These are phyloP conservation scores for Ceratothoa steindachneri DNA, from an alignment of 2,888 invertebrate species.

Conservation along the genomic window DNA sequence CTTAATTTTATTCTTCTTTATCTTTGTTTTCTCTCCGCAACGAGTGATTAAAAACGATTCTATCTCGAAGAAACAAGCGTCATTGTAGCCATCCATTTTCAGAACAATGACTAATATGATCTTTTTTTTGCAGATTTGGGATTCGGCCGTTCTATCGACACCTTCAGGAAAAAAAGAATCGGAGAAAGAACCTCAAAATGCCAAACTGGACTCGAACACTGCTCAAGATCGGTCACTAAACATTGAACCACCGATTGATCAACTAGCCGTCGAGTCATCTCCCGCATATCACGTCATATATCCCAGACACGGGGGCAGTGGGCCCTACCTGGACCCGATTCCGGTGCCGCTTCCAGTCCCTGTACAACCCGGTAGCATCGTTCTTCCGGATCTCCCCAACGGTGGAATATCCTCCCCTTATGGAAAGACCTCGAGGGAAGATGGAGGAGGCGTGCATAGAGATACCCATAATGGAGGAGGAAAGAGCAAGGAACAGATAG, in stretches of 20 bases:
- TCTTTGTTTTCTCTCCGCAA: too few species aligned
- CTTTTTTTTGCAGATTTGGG: background rate
- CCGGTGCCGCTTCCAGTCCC: conserved; percentile 35
- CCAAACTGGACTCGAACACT: background rate
- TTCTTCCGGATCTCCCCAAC: conserved; percentile 27
- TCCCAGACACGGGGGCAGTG: background rate
- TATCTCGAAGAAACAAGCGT: too few species aligned
- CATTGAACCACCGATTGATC: conserved; percentile 25
- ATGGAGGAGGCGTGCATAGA: background rate
- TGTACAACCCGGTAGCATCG: conserved; percentile 35
- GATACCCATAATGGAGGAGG: background rate
- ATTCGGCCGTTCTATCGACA: background rate
- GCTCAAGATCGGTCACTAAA: conserved; percentile 28
- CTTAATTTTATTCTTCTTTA: too few species aligned
- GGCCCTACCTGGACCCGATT: conserved; percentile 21
- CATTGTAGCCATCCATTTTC: too few species aligned
- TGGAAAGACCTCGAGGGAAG: conserved; percentile 7
- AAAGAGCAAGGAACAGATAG: background rate
- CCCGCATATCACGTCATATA: background rate
- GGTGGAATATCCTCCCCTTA: background rate
- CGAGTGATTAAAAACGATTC: too few species aligned
- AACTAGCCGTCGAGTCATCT: conserved; percentile 37
- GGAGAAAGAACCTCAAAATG: background rate
- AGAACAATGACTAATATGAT: too few species aligned
- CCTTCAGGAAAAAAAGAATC: background rate